Conservation (phyloP, 2,888 invertebrate genomes). For the Caenorhabditis sulstoni region DNA sequence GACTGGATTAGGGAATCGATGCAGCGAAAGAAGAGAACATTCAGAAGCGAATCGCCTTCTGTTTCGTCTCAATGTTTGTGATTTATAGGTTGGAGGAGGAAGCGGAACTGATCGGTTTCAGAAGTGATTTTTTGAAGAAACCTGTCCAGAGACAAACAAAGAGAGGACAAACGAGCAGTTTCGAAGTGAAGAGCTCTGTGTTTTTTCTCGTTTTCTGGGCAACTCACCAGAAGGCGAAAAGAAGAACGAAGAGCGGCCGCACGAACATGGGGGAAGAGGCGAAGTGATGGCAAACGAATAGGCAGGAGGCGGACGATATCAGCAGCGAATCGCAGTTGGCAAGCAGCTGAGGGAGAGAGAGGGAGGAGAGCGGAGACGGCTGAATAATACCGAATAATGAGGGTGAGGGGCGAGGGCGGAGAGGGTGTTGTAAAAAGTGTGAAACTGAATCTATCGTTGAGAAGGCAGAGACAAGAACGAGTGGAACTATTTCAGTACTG, state of each 20-base stretch:
- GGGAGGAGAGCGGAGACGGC: not conserved
- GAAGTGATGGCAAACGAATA: not conserved
- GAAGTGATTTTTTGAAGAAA: not conserved
- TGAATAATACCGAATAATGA: conserved; percentile 50
- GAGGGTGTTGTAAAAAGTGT: conserved; percentile 37
- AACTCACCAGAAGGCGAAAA: conserved; percentile 4
- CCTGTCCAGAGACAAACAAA: conserved; percentile 6
- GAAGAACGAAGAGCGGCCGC: conserved; percentile 3
- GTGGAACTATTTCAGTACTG: conserved; percentile 47
- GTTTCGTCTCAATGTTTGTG: conserved; percentile 7
- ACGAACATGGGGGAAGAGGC: not conserved
- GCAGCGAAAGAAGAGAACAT: conserved; percentile 6
- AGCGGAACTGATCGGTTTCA: conserved; percentile 14
- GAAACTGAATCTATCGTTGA: conserved; percentile 27
- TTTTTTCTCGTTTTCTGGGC: too few relatives aligned
- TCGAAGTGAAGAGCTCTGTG: not conserved
- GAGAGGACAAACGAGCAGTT: not conserved
- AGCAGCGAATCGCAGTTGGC: too few relatives aligned
- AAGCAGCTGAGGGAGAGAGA: too few relatives aligned
- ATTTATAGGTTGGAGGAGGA: conserved; percentile 21
- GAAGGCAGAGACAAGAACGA: conserved; percentile 5
- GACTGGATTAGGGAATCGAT: conserved; percentile 22
- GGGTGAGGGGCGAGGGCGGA: conserved; percentile 19
- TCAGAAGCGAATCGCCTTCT: not conserved
- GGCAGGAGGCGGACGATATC: too few relatives aligned